These are phyloP conservation scores for Muntiacus muntjak DNA, from an alignment of 2,113 vertebrate genomes.

Conservation along the genomic window DNA sequence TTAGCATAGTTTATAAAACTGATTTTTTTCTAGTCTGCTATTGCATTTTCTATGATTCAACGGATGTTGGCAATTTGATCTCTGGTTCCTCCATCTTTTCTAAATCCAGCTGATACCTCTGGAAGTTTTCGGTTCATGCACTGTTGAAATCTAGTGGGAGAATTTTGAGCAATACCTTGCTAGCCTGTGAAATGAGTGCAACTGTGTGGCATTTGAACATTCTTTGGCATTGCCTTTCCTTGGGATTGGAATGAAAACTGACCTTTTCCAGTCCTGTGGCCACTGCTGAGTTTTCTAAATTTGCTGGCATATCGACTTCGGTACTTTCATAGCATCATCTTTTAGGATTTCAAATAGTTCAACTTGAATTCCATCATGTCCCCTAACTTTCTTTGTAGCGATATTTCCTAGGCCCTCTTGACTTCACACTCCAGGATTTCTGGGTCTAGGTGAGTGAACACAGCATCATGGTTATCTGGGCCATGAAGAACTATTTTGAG, in stretches of 20 bases:
- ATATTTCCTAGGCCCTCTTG: not conserved
- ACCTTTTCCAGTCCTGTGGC: not conserved
- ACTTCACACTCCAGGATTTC: not conserved
- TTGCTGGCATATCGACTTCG: not conserved
- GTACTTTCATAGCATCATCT: not conserved
- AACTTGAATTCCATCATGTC: not conserved
- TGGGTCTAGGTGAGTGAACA: not conserved
- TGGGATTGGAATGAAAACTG: not conserved
- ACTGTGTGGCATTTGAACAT: not conserved
- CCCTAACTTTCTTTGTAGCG: not conserved
- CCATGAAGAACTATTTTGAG: not conserved
- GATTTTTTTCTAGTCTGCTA: not conserved
- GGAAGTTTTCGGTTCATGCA: not conserved
- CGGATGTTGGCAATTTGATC: not conserved
- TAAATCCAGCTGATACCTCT: not conserved
- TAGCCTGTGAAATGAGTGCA: not conserved
- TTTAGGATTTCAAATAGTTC: not conserved
- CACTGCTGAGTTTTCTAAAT: not conserved
- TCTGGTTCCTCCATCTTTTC: not conserved
- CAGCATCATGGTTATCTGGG: not conserved
- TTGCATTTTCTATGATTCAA: not conserved
- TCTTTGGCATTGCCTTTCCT: not conserved
- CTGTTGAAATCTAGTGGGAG: not conserved
- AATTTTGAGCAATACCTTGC: not conserved
- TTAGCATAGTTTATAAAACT: not conserved